phyloP scores from a whole-genome alignment of 2,888 invertebrate species.

The Terebella lapidaria region DNA sequence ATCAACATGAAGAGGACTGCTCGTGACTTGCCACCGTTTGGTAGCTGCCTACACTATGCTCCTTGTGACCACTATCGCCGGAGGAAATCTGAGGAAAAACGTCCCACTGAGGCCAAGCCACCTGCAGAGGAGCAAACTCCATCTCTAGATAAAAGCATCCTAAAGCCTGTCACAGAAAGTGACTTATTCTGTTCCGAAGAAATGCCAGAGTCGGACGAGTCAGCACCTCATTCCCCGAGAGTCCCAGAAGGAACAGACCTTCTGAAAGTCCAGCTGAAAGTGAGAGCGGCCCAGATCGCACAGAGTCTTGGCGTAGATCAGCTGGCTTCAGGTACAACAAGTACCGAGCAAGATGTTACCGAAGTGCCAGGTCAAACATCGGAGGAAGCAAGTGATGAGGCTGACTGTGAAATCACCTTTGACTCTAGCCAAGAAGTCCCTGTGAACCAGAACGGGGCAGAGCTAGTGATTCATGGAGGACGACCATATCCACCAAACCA shows the following conservation, averaged over 20 bases:
- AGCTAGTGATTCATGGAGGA: background rate
- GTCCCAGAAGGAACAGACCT: constrained; percentile 12
- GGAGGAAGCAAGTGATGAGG: background rate
- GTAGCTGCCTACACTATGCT: constrained; percentile 21
- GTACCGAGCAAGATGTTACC: background rate
- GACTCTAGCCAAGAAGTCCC: background rate
- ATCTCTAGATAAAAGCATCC: background rate
- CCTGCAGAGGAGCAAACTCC: background rate
- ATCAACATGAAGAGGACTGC: constrained; percentile 20
- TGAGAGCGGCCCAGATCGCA: constrained; percentile 16
- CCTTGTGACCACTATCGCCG: constrained; percentile 18
- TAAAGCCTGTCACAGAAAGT: background rate
- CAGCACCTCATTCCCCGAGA: constrained; percentile 11
- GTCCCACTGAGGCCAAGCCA: too few relatives aligned
- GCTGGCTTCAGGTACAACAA: background rate
- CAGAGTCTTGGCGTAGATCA: constrained; percentile 11
- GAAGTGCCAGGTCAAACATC: background rate
- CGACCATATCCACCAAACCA: background rate
- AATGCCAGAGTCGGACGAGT: constrained; percentile 16
- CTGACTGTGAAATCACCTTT: background rate
- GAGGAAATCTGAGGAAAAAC: background rate
- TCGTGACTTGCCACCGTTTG: constrained; percentile 11
- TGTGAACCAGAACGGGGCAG: background rate
- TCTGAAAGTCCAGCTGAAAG: constrained; percentile 12
- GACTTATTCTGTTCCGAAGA: constrained; percentile 18